Evolutionary conservation across 1,140 invertebrate species (phyloP), one percentile per base, ranked within the genome.

Genomic region (Trachymyrmex septentrionalis): DNA sequence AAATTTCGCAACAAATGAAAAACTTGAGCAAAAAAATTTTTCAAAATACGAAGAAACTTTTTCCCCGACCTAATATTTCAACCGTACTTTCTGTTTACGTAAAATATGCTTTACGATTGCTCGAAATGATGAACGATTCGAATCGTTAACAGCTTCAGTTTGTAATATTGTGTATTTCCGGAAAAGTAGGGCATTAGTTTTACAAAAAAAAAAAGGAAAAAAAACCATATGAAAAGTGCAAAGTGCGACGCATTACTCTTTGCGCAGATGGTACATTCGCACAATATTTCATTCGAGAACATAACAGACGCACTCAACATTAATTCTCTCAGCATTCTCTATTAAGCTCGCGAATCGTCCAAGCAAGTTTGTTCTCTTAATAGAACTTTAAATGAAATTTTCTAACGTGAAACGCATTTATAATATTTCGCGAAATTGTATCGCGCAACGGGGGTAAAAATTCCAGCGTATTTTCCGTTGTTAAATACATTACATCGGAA

Each of bases 241-340:
- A 75, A 89, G 85, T 78, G 12, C 73, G 19, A 53, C 53, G 69
- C 72, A 64, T 72, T 88, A 84, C 21, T 67, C 73, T 55, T 21
- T 53, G 53, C 34, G 48, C 88, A 89, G 81, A 78, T 89, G 88
- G 59, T 78, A 69, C 59, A 75, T 86, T 89, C 81, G 44, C 87
- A 61, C 66, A 88, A 59, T 85, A 66, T 85, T 86, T 77, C 73
- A 89, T 89, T 72, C 76, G 85, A 50, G 30, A 38, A 59, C 30
- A 61, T 86, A 61, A 50, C 59, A 72, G 61, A 77, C 80, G 72
- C 64, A 82, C 44, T 77, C 57, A 63, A 77, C 61, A 53, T 88
- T 88, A 81, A 81, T 81, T 77, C 88, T 77, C 53, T 55, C 6
- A 27, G 27, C n/a, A 44, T 57, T 73, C 67, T 88, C 61, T 84